Evolutionary conservation across 2,113 vertebrate genomes (phyloP), one percentile per base, ranked within the genome.

Genomic region (Serilophus lunatus): DNA sequence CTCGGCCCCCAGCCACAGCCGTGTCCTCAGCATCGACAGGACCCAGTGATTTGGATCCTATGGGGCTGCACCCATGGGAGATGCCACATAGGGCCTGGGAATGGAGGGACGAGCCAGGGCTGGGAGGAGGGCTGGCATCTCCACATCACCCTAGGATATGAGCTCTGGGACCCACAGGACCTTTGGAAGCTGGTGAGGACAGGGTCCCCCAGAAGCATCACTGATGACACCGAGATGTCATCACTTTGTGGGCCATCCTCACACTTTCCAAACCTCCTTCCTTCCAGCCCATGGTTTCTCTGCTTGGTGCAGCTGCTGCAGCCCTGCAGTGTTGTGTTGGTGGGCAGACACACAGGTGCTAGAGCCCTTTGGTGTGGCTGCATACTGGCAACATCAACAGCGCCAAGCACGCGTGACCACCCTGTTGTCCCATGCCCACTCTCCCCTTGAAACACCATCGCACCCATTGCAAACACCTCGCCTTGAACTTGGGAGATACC

Each of bases 1-100:
- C 95, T 78, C 26, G 22, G 88, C 92, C 96, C 90, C 92, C 88
- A 94, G 94, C 86, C 24, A 8, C 92, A 95, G 68, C 71, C 10
- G 9, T 82, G 86, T 92, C 82, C 76, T 93, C 85, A 63, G 47
- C 33, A 4, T 65, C 0, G 10, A 65, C 86, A 92, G 69, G 80
- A 71, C 80, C 90, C 74, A 75, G 51, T 4, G 2, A 71, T 89
- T 75, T 2, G 35, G 84, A 87, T 89, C 81, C 93, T 93, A 33
- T 42, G 77, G 59, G 86, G 56, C 60, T 92, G 33, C 72, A 82
- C 77, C 45, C 13, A 18, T 1, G 0, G 49, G 66, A 40, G n/a
- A 51, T 2, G 5, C 17, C 1, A 1, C 2, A 1, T 1, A 6
- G n/a, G 36, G 23, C 42, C 47, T 88, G 38, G 36, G 42, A 80